Conservation (phyloP, 2,113 vertebrate genomes). For the Heterotis niloticus region DNA sequence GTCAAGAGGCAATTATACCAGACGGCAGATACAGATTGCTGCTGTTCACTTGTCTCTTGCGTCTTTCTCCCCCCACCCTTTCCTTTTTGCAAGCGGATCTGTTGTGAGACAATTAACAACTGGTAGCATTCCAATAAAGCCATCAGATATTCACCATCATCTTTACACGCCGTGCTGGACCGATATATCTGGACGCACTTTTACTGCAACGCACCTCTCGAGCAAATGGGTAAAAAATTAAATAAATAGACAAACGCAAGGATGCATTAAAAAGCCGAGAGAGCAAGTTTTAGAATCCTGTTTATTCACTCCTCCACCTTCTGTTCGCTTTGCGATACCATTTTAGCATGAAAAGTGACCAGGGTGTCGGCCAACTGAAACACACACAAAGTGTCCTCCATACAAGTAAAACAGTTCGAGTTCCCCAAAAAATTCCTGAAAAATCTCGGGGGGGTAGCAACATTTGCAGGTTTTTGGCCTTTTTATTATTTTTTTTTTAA, state of each 20-base stretch:
- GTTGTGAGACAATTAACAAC: constrained; percentile 54
- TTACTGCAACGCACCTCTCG: constrained; percentile 46
- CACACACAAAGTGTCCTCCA: no score
- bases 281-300: no score
- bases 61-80: constrained; percentile 26
- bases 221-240: not conserved
- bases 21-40: constrained; percentile 53
- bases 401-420: no score
- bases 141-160: constrained; percentile 50
- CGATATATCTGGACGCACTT: constrained; percentile 34
- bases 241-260: constrained; percentile 33
- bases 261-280: not conserved
- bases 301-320: not conserved
- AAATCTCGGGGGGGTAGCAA: no score
- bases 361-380: no score
- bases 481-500: no score
- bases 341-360: no score
- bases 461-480: no score
- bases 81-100: constrained; percentile 35
- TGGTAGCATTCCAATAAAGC: constrained; percentile 65
- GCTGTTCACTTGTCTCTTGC: constrained; percentile 39
- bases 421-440: no score
- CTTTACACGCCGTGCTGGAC: constrained; percentile 34
- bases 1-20: constrained; percentile 53
- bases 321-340: no score